Evolutionary conservation across 2,797 vertebrate genomes (phyloP), one percentile per base, ranked within the genome.

Genomic region (Onychomys torridus): DNA sequence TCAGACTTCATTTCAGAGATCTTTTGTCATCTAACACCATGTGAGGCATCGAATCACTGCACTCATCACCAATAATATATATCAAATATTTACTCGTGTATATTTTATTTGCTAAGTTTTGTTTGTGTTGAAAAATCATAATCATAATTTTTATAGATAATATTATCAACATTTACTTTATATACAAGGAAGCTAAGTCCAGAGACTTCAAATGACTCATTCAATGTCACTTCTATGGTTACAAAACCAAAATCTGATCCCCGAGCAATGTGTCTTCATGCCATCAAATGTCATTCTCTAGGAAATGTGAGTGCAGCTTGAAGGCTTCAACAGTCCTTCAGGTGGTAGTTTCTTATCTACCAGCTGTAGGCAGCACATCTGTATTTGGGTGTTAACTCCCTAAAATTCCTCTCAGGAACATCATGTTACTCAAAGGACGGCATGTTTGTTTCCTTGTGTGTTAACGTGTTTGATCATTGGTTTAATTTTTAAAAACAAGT

Each of bases 141-240:
- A 19, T 76, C 13, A 23, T 16, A 69, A 40, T 52, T 78, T 40
- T 65, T 14, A n/a, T 63, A 87, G 25, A 67, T 61, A 73, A 77
- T 55, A 83, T 25, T 76, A 27, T 37, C 65, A 7, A 7, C 57
- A 59, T 29, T 87, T 49, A n/a, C 46, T 82, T 61, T 81, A 43
- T n/a, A 69, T 63, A 76, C 16, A 61, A 91, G 37, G 76, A 90
- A 90, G 89, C 57, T 14, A 59, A 96, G 55, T 65, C 40, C 69
- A 93, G 71, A 93, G 76, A 81, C 92, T 57, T 40, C 46, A 87
- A 94, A 43, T 37, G 76, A 95, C 52, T 82, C 86, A 93, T 83
- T 76, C 87, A 89, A 76, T 52, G 63, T 63, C 73, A 96, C 79
- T 87, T 92, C 67, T 52, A 67, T 25, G 82, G 85, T 23, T 55